Evolutionary conservation across 2,113 vertebrate species (phyloP), one percentile per base, ranked within the genome.

Genomic region (Dipodomys merriami): DNA sequence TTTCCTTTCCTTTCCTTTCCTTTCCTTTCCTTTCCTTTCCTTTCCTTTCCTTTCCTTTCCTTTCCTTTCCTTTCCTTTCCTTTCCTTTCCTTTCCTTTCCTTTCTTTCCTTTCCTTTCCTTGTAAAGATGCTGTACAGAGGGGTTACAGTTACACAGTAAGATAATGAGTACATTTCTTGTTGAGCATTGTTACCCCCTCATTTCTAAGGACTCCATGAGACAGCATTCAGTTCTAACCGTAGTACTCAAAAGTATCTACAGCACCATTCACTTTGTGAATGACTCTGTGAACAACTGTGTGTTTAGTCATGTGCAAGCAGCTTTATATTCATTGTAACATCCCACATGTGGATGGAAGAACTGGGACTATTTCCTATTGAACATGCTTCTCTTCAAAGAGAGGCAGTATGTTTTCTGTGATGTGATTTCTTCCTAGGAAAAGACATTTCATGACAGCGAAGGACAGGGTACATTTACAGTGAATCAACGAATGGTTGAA

Each of bases 371-470:
- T 18, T 88, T 73, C 39, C 81, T 86, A 78, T 62, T 18, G 39
- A 19, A 93, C 10, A 11, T 79, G 35, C 64, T 76, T 92, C 44
- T 89, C 67, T 11, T 79, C 46, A 86, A 65, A 4, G 74, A 60
- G 29, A 89, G 67, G 33, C 39, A 86, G 44, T 86, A 79, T 46
- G 60, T 89, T 91, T 11, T 83, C n/a, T 39, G 57, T 82, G 35
- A 81, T 10, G 83, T 94, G 46, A 93, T 71, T 84, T 95, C 46
- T 39, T 94, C 3, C 71, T 35, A 19, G 25, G 53, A 71, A 92
- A 90, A 94, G 68, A 6, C 33, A 76, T 94, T 94, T 69, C 11
- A 25, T 29, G 30, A 35, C 11, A 96, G 15, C 44, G 71, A 91
- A 29, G 76, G 2, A 64, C 67, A 60, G 85, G 78, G 46, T 78